Base-by-base conservation (phyloP, 1,140 invertebrate genomes). In the Cheumatopsyche charites region DNA sequence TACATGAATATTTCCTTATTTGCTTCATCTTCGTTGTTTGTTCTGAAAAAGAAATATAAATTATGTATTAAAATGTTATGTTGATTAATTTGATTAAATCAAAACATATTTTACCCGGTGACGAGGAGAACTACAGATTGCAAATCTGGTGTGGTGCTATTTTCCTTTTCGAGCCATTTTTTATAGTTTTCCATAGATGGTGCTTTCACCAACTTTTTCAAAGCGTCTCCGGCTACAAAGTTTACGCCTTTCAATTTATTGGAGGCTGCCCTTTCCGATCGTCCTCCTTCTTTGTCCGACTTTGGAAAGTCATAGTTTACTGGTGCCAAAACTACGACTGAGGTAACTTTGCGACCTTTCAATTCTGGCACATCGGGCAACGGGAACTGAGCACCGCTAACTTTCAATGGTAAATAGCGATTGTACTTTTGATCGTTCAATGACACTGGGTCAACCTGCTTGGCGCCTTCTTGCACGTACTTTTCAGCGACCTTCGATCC, bases 1-100 rank as follows among this genome's bases (percentile, higher is more conserved):
- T 92, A 94, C 92, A 94, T 94, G 80, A 88, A 94, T 72, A 94
- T 94, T 83, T 94, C 92, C 79, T 90, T 90, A 47, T 89, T 87
- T 12, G 85, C 70, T 55, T 73, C 84, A 19, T 84, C 74, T 49
- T 77, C 75, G 42, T 81, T 78, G 42, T 86, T 83, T 67, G 85
- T 83, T 77, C 88, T 89, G 82, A 72, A 82, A 79, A 76, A 82
- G 79, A 76, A 70, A 72, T 76, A 77, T 75, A 76, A 70, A 68
- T 21, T 49, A 49, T 5, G 4, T 15, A 3, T 5, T 61, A 23
- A 61, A 61, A 21, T 19, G 3, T 9, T 4, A 36, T 4, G 21
- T 4, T 5, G 13, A 49, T 5, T 61, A 61, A 61, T 6, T 41
- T 36, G 41, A 43, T 49, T 67, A 55, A 58, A 65, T 43, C 65